Evolutionary conservation across 2,797 vertebrate genomes (phyloP).

Genomic region (Esox masquinongy): DNA sequence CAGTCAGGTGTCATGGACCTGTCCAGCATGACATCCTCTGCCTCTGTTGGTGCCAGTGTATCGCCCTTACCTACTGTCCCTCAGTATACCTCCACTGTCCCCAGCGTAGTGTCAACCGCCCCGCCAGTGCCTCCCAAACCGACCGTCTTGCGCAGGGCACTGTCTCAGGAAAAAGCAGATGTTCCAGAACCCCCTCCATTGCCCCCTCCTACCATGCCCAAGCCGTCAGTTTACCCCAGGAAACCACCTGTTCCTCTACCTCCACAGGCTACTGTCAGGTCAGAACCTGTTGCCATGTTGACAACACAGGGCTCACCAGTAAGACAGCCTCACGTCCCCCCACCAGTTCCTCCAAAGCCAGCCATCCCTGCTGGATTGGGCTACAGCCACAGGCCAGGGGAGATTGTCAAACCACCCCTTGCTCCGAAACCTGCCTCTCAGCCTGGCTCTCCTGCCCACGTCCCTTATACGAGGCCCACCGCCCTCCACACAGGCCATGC

Average conservation of each 20-base stretch:
- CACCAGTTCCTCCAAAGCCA: conserved; percentile 95
- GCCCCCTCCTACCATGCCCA: conserved; percentile 88
- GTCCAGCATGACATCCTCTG: conserved; percentile 47
- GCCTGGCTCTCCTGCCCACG: conserved; percentile 69
- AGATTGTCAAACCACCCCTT: conserved; percentile 87
- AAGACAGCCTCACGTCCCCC: conserved; percentile 80
- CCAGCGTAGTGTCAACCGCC: conserved; percentile 76
- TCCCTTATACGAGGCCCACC: conserved; percentile 73
- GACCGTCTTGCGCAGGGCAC: conserved; percentile 77
- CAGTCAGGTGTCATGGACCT: conserved; percentile 68
- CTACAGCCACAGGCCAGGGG: conserved; percentile 82
- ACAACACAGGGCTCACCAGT: conserved; percentile 56
- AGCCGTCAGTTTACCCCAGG: conserved; percentile 88
- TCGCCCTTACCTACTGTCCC: conserved; percentile 78
- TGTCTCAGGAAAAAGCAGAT: conserved; percentile 84
- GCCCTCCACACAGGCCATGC: conserved; percentile 71
- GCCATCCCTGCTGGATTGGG: conserved; percentile 85
- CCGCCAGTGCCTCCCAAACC: conserved; percentile 85
- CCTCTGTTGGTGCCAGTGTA: conserved; percentile 58
- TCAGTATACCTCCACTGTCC: conserved; percentile 74
- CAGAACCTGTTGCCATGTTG: conserved; percentile 59
- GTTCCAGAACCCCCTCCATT: conserved; percentile 79
- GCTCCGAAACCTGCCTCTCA: conserved; percentile 86
- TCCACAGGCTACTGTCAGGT: conserved; percentile 66
- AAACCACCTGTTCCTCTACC: conserved; percentile 79